Base-by-base conservation (phyloP, 2,797 vertebrate species). In the Arnoldichthys spilopterus region DNA sequence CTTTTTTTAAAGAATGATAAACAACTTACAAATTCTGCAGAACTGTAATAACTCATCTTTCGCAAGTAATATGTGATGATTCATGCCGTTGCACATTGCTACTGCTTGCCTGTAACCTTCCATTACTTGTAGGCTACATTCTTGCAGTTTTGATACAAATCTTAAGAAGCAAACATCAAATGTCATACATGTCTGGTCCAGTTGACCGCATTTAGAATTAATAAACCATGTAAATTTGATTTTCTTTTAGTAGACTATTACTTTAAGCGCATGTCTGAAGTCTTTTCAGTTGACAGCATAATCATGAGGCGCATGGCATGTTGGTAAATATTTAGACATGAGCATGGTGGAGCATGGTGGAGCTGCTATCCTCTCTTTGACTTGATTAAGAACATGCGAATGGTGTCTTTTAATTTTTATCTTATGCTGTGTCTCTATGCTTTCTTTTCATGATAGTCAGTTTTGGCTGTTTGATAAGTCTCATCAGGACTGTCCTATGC, bases 401-500 rank as follows among this genome's bases (percentile, higher is more conserved):
- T n/a, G 3, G 0, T 9, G 61, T 24, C 18, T 63, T n/a, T 64
- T 0, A n/a, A 22, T 64, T 18, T 56, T 15, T 16, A 30, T 32
- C n/a, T 13, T 24, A 34, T 20, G 34, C 13, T 64, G 15, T 49
- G n/a, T 6, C 0, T 20, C 87, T 88, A 88, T 13, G 15, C 81
- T 82, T 7, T 77, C 4, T 18, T 62, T 72, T 82, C 11, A 47
- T 47, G 43, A 13, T 13, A 47, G 12, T 82, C 82, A 26, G 77
- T 61, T 74, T 79, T 85, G 56, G 13, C 79, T 82, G 83, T 76
- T 80, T 45, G 64, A 85, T 61, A 85, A 84, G 87, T 88, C 88
- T 87, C 26, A 37, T 87, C 28, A 47, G 56, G 49, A 40, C 62
- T 75, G 37, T 47, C 22, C 70, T 90, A 87, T 90, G 86, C 91